phyloP scores from a whole-genome alignment of 1,140 invertebrate genomes.

The Bombus impatiens region DNA sequence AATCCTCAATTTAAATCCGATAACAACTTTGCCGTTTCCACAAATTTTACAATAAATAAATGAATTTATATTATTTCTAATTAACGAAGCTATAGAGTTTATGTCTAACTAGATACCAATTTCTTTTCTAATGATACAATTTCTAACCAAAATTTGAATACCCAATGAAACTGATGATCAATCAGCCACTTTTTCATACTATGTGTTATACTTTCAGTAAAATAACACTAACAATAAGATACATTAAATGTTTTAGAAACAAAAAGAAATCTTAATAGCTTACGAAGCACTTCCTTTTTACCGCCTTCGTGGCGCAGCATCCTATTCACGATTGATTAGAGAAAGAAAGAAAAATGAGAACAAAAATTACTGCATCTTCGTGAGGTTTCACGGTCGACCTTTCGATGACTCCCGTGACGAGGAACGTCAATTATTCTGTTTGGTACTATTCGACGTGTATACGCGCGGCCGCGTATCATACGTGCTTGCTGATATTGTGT shows the following conservation, averaged over 20 bases:
- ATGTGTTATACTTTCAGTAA: neutral
- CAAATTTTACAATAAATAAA: neutral
- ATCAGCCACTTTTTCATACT: neutral
- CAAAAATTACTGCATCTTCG: neutral
- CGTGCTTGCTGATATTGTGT: slow-evolving; percentile 42
- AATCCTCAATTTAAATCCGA: neutral
- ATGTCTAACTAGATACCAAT: no score
- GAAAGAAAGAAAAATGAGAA: no score
- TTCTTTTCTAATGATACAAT: no score
- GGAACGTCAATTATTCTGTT: neutral
- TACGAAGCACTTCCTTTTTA: neutral
- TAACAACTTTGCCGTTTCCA: no score
- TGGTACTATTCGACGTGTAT: neutral
- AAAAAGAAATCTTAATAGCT: neutral
- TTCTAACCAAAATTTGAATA: neutral
- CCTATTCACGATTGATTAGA: no score
- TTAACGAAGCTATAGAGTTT: no score
- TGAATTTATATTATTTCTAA: no score
- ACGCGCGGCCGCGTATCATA: slow-evolving; percentile 24
- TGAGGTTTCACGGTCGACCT: neutral
- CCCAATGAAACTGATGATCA: neutral
- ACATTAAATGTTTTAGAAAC: neutral
- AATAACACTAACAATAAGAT: neutral
- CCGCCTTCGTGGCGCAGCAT: no score
- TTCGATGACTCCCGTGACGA: neutral